These are phyloP conservation scores for Melolontha melolontha DNA, from an alignment of 2,888 invertebrate species.

Conservation along the genomic window DNA sequence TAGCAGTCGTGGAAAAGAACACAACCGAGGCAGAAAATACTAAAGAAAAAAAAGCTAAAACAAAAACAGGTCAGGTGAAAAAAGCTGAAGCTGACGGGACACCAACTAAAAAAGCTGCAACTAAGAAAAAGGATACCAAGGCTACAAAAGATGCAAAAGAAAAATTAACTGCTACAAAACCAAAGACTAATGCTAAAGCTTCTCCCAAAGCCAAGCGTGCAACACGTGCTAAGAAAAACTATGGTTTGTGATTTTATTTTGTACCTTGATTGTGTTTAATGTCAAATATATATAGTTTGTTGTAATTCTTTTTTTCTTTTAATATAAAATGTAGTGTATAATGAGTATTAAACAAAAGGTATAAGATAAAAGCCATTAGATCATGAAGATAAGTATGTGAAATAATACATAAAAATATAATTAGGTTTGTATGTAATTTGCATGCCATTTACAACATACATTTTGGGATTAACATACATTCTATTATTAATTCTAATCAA, in stretches of 20 bases:
- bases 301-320: conserved; percentile 29
- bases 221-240: conserved; percentile 18
- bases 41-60: conserved; percentile 40
- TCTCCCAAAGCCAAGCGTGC: conserved; percentile 11
- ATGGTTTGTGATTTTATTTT: conserved; percentile 42
- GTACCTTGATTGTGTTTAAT: conserved; percentile 36
- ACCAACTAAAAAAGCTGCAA: not conserved
- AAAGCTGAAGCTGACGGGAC: not conserved
- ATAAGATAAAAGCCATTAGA: conserved; percentile 15
- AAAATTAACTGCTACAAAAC: conserved; percentile 28
- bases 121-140: too few relatives aligned
- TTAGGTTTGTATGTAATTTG: not conserved
- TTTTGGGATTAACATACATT: too few relatives aligned
- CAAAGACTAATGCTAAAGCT: conserved; percentile 36
- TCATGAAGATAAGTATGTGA: not conserved
- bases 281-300: conserved; percentile 35
- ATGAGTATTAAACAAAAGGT: conserved; percentile 4
- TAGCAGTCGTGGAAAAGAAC: conserved; percentile 48
- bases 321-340: not conserved
- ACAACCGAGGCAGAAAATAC: conserved; percentile 55
- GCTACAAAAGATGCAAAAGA: not conserved
- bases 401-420: not conserved
- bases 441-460: too few relatives aligned
- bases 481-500: too few relatives aligned
- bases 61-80: conserved; percentile 53